Base-by-base conservation (phyloP, 2,113 vertebrate species). In the Turdus rufiventris region DNA sequence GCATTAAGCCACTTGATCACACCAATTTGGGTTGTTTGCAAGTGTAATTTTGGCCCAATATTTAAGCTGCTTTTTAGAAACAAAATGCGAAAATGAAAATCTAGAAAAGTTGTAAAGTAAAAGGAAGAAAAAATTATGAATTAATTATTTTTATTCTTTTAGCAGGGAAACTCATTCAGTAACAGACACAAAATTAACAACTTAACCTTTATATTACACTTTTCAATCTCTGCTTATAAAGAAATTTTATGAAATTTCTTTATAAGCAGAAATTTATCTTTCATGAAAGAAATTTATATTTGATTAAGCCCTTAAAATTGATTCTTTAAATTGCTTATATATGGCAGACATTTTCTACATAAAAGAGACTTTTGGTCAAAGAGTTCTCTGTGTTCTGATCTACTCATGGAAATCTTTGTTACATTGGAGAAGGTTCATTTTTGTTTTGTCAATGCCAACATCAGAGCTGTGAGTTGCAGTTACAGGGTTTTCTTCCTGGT, bases 1-100 rank as follows among this genome's bases (percentile, higher is more conserved):
- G 18, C 48, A 50, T 6, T 50, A 47, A 91, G 15, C n/a, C 51
- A 23, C 48, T 47, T 21, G 21, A 38, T 43, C 0, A 0, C 34
- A 77, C 34, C 26, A 48, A 2, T 75, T 73, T 54, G 33, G 17
- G 18, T 62, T 4, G 6, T 62, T 90, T 8, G 1, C 20, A 79
- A 76, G 56, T 34, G 7, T 36, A 34, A 65, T 50, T 63, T 31
- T 29, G 36, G 40, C 3, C 12, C 12, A 56, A 33, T 50, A 85
- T 65, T 79, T 81, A 68, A 57, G 14, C 10, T 70, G 36, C 9
- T 24, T 68, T 88, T 88, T 62, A 65, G 83, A 90, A 91, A 75
- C 12, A 85, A 72, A 65, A 61, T 26, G 18, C 3, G 14, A 71
- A 87, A 26, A 29, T 13, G 3, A 91, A 76, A 63, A 75, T 56